These are phyloP conservation scores for Lichenostomus cassidix DNA, from an alignment of 2,113 vertebrate genomes.

Conservation along the genomic window DNA sequence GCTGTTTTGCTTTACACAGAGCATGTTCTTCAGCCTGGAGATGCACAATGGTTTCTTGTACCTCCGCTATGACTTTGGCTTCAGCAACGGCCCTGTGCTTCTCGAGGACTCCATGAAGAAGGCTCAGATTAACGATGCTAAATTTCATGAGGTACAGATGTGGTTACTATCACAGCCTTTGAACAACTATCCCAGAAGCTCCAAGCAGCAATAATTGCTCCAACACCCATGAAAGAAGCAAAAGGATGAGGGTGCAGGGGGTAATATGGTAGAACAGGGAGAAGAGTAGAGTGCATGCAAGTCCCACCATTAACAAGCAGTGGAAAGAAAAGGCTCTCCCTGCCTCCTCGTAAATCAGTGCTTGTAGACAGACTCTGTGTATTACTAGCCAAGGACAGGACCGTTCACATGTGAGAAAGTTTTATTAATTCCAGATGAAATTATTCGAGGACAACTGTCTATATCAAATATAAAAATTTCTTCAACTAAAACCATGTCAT, in stretches of 20 bases:
- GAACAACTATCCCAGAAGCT: not conserved
- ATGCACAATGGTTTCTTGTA: constrained; percentile 87
- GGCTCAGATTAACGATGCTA: constrained; percentile 91
- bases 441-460: not conserved
- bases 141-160: constrained; percentile 90
- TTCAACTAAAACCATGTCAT: not conserved
- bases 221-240: not conserved
- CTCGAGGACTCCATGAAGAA: constrained; percentile 85
- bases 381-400: not conserved
- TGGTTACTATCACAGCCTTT: not conserved
- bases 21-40: constrained; percentile 90
- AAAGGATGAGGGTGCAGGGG: not conserved
- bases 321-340: not conserved
- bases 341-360: not conserved
- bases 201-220: not conserved
- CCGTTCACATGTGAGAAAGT: not conserved
- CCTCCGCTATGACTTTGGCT: constrained; percentile 92
- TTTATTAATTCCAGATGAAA: not conserved
- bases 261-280: not conserved
- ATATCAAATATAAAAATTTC: not conserved
- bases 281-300: not conserved
- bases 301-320: not conserved
- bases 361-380: not conserved
- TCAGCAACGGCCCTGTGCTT: constrained; percentile 81
- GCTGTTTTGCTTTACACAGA: constrained; percentile 73